Evolutionary conservation across 2,113 vertebrate species (phyloP), one percentile per base, ranked within the genome.

Genomic region (Bubo scandiacus): DNA sequence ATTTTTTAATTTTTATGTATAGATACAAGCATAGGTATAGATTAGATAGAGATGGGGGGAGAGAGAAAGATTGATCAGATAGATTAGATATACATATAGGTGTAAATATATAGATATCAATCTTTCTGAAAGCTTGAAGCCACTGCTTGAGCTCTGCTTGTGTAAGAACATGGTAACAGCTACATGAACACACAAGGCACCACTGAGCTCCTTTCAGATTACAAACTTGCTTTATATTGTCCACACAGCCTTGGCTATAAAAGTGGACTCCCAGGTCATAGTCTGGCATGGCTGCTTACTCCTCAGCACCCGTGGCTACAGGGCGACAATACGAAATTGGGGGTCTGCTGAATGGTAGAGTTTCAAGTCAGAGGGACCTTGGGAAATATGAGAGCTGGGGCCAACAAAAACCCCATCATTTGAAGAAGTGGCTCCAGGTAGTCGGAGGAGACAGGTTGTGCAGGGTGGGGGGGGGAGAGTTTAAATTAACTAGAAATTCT

Each of bases 311-410:
- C 5, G 1, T 8, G 19, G 32, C 52, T 42, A 4, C 1, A 0
- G 15, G 3, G 21, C 1, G 6, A 12, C n/a, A 29, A 2, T 2
- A 10, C 0, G 1, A 57, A 67, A 67, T 0, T 16, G 4, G 42
- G 80, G 27, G 21, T 61, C 51, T 83, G 43, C 68, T 74, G 59
- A 58, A n/a, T 0, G 5, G 45, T 49, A 81, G 63, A 88, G 36
- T 49, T 67, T 67, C 25, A 30, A 3, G 21, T 67, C 32, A 55
- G 66, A 45, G 25, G 20, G 19, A 45, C 32, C 19, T 63, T 40
- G 22, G 25, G 67, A 47, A 82, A 57, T 63, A 18, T 15, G 18
- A 86, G 29, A 30, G 10, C 1, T 65, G 13, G 10, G 40, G 22
- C 22, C n/a, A 79, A 30, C 17, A 81, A 36, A 88, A 66, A 1